Evolutionary conservation across 2,113 vertebrate species (phyloP).

Genomic region (Tragulus kanchil): DNA sequence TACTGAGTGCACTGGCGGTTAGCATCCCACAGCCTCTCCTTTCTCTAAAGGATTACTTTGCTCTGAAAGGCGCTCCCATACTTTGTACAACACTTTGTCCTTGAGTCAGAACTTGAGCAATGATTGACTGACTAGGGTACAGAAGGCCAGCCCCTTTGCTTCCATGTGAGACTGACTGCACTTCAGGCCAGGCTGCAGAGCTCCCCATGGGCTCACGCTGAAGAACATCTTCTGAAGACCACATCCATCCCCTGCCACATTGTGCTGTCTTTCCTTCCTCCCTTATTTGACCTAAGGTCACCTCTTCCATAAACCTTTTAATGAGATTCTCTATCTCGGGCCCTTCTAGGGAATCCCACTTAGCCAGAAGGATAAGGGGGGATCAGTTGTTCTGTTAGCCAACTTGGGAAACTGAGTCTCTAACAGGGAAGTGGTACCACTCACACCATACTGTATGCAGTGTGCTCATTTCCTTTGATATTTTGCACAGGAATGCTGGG

Average conservation of each 20-base stretch:
- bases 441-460: background rate
- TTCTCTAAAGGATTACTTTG: background rate
- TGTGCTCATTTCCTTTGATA: background rate
- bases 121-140: background rate
- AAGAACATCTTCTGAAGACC: background rate
- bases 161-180: accelerated
- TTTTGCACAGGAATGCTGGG: background rate
- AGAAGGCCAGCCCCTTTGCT: background rate
- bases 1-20: background rate
- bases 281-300: background rate
- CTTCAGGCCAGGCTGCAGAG: accelerated
- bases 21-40: background rate
- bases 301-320: background rate
- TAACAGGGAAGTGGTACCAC: background rate
- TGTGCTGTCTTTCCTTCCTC: background rate
- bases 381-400: background rate
- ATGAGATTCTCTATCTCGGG: background rate
- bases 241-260: background rate
- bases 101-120: background rate
- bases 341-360: background rate
- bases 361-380: background rate
- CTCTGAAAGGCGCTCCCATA: background rate
- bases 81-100: background rate
- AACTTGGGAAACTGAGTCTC: background rate
- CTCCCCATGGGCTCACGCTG: accelerated